A percentile compares a stretch with the other conserved stretches of the same genome.
Conservation (phyloP, 35 echinoderm and acorn worm species). For the Apostichopus californicus region DNA sequence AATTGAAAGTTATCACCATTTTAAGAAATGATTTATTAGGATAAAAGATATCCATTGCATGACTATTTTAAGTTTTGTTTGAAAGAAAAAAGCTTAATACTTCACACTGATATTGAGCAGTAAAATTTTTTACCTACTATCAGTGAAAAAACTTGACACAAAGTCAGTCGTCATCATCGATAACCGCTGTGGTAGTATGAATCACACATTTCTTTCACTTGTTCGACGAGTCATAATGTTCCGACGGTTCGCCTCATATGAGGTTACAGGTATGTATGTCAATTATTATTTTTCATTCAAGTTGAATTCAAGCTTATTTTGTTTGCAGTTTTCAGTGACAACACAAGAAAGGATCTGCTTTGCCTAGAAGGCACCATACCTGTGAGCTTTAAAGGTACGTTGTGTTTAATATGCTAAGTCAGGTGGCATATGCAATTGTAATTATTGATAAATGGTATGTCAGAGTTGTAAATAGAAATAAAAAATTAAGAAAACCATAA, state of each 20-base stretch:
- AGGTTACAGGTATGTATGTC: no score
- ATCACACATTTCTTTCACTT: not conserved
- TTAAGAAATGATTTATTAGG: no score
- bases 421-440: not conserved
- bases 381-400: slow-evolving; percentile 88
- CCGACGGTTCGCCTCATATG: not conserved
- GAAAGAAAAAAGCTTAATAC: no score
- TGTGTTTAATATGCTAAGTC: not conserved
- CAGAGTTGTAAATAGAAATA: not conserved
- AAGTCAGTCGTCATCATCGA: not conserved
- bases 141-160: not conserved
- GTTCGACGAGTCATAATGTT: not conserved
- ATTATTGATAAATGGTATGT: not conserved
- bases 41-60: no score
- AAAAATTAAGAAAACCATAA: not conserved
- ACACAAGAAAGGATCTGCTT: slow-evolving; percentile 71
- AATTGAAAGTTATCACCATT: no score
- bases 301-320: slow-evolving; percentile 20
- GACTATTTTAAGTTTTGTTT: no score
- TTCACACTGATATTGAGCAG: no score
- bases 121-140: no score
- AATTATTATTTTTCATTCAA: no score
- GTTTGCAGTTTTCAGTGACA: slow-evolving; percentile 88
- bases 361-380: slow-evolving; percentile 91
- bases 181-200: not conserved